Evolutionary conservation across 2,797 vertebrate species (phyloP).

Genomic region (Thamnophis elegans): DNA sequence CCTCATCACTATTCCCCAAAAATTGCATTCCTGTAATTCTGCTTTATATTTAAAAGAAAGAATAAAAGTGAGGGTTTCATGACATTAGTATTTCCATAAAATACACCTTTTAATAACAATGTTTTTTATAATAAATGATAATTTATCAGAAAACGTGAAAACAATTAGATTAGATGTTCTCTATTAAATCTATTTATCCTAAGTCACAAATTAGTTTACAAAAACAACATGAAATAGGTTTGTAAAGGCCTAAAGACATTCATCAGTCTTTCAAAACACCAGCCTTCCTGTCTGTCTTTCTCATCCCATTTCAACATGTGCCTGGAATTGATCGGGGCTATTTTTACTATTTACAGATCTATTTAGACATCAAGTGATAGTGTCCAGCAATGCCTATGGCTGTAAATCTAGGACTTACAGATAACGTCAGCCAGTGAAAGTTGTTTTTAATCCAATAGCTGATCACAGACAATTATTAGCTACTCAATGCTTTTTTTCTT

Average conservation of each 20-base stretch:
- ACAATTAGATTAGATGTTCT: background rate
- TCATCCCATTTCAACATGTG: background rate
- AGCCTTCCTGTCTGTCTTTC: background rate
- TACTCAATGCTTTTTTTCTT: background rate
- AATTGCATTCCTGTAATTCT: background rate
- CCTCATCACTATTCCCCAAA: background rate
- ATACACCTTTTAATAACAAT: background rate
- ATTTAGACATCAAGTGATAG: background rate
- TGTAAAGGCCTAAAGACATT: background rate
- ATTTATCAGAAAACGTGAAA: background rate
- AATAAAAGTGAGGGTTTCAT: background rate
- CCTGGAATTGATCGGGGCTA: background rate
- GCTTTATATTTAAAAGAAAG: background rate
- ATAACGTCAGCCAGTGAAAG: background rate
- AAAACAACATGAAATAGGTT: background rate
- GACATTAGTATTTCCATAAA: background rate
- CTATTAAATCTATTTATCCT: background rate
- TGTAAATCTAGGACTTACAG: background rate
- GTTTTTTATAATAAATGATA: background rate
- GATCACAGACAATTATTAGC: background rate
- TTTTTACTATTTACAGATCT: background rate
- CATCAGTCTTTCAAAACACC: background rate
- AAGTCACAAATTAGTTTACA: background rate
- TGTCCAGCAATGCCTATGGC: background rate
- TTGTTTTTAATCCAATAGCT: background rate